phyloP scores from a whole-genome alignment of 2,113 vertebrate species.

The Pardalotus punctatus region DNA sequence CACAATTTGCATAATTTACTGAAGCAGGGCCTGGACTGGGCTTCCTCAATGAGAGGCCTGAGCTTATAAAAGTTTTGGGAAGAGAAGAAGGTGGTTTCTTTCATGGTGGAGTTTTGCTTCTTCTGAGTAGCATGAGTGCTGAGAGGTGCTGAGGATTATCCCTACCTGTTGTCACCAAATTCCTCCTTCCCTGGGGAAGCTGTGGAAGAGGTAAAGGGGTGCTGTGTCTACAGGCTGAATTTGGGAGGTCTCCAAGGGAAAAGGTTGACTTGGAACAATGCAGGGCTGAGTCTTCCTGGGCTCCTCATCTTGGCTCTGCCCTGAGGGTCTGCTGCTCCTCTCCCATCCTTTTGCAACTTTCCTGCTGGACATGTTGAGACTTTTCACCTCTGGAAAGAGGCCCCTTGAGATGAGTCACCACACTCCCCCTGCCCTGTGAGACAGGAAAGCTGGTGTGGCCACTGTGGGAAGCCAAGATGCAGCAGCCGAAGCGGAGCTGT shows the following conservation, averaged over 20 bases:
- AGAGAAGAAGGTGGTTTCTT: not conserved
- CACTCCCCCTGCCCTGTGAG: not conserved
- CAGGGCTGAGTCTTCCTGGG: not conserved
- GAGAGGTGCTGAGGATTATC: not conserved
- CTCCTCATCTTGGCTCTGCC: not conserved
- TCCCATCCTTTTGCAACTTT: not conserved
- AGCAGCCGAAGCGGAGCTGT: not conserved
- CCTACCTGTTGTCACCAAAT: accelerated
- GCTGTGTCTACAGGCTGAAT: accelerated
- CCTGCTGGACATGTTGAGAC: not conserved
- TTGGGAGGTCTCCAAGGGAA: not conserved
- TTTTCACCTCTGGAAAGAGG: not conserved
- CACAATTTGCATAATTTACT: constrained; percentile 37
- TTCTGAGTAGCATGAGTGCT: accelerated
- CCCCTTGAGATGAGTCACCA: not conserved
- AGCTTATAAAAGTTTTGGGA: not conserved
- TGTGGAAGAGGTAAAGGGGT: not conserved
- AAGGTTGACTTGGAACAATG: not conserved
- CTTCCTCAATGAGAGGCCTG: not conserved
- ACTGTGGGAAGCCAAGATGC: constrained; percentile 42
- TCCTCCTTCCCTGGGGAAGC: not conserved
- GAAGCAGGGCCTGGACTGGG: not conserved
- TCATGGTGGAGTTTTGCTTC: not conserved
- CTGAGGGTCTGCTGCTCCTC: not conserved
- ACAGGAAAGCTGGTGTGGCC: not conserved